A percentile compares a stretch with the other conserved stretches of the same genome.
Conservation (phyloP, 2,113 vertebrate species). For the Prochilodus magdalenae region DNA sequence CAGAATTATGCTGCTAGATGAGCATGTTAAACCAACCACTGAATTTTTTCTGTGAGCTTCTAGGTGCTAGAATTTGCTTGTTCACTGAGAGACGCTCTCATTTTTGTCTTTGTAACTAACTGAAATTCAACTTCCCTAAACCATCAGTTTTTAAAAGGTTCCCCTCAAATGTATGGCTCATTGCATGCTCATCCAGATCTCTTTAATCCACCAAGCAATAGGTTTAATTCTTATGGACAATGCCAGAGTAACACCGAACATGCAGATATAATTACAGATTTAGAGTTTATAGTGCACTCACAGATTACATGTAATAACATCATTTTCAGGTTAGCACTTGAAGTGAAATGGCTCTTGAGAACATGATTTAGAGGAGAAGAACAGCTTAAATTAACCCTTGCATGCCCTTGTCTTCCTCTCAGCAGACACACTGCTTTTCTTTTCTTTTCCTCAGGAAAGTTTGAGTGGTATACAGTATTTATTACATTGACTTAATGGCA, state of each 20-base stretch:
- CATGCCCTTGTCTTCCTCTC: background rate
- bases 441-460: background rate
- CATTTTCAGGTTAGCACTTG: background rate
- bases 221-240: background rate
- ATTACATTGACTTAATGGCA: background rate
- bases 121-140: background rate
- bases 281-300: conserved; percentile 10
- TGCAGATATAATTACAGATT: conserved; percentile 14
- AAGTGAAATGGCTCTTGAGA: background rate
- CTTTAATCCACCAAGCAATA: background rate
- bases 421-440: background rate
- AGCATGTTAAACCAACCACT: background rate
- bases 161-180: background rate
- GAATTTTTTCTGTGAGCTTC: background rate
- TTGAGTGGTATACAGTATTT: background rate
- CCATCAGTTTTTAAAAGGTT: background rate
- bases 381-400: background rate
- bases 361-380: background rate
- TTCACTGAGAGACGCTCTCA: background rate
- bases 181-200: background rate
- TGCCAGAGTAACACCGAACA: background rate
- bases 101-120: conserved; percentile 1
- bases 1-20: background rate
- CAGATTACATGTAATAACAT: conserved; percentile 39
- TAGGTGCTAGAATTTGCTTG: background rate